Conservation (phyloP, 1,140 invertebrate species). For the Berghia stephanieae region DNA sequence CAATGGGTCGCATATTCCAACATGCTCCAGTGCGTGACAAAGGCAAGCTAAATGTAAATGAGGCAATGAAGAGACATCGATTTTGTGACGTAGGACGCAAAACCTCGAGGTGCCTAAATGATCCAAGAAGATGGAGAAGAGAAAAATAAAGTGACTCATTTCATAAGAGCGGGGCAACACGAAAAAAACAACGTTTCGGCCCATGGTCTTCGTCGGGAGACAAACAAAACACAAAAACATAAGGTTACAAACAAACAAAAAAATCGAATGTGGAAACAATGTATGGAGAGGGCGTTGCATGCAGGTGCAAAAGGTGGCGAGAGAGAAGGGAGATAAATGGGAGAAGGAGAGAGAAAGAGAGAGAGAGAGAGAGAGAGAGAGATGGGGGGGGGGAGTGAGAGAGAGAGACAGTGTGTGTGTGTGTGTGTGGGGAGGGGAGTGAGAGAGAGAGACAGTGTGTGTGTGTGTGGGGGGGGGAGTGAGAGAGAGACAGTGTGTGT, state of each 20-base stretch:
- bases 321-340: not conserved
- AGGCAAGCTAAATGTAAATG: no score
- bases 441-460: constrained; percentile 8
- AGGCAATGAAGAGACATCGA: no score
- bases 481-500: not conserved
- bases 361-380: constrained; percentile 12
- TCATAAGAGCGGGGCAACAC: no score
- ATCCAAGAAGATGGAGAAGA: no score
- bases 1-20: no score
- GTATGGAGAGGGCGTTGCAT: not conserved
- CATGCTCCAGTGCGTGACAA: no score
- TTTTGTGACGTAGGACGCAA: no score
- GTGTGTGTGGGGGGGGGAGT: not conserved
- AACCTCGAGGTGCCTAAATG: no score
- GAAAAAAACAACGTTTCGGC: no score
- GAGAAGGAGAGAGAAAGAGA: not conserved
- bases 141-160: not conserved
- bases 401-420: not conserved
- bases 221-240: not conserved
- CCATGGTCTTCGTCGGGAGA: no score
- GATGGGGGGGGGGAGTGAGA: not conserved
- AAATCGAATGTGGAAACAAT: not conserved
- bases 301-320: not conserved
- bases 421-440: not conserved
- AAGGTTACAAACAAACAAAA: not conserved